Conservation (phyloP, 2,888 invertebrate genomes). For the Ecliptopera silaceata region DNA sequence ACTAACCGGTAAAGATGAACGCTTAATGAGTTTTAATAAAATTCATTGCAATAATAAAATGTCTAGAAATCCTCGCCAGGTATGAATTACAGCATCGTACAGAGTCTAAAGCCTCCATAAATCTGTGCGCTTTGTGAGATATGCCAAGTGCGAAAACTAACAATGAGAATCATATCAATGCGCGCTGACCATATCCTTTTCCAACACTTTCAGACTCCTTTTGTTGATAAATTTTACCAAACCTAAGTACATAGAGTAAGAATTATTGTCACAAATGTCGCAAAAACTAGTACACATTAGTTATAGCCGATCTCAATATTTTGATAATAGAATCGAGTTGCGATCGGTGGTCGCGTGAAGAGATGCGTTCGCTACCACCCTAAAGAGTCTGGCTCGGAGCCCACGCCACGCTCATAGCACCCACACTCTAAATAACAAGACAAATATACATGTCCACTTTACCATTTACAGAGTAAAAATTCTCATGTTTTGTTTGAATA, state of each 20-base stretch:
- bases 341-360: constrained; percentile 37
- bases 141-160: constrained; percentile 36
- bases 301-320: constrained; percentile 22
- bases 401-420: constrained; percentile 75
- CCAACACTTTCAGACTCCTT: constrained; percentile 15
- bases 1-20: not conserved
- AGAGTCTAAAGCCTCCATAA: constrained; percentile 39
- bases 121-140: constrained; percentile 42
- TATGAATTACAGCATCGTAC: constrained; percentile 51
- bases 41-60: constrained; percentile 17
- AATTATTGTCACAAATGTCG: not conserved
- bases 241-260: not conserved
- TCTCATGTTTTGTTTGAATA: constrained; percentile 79
- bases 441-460: constrained; percentile 80
- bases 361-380: constrained; percentile 54
- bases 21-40: constrained; percentile 29
- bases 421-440: constrained; percentile 79
- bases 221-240: constrained; percentile 9
- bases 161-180: constrained; percentile 44
- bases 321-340: constrained; percentile 21
- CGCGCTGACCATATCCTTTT: constrained; percentile 37
- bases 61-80: constrained; percentile 32
- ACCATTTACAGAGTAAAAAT: constrained; percentile 81
- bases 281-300: constrained; percentile 2
- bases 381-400: constrained; percentile 59